Evolutionary conservation across 2,888 invertebrate species (phyloP).

Genomic region (Ashinkailepas kermadecensis): DNA sequence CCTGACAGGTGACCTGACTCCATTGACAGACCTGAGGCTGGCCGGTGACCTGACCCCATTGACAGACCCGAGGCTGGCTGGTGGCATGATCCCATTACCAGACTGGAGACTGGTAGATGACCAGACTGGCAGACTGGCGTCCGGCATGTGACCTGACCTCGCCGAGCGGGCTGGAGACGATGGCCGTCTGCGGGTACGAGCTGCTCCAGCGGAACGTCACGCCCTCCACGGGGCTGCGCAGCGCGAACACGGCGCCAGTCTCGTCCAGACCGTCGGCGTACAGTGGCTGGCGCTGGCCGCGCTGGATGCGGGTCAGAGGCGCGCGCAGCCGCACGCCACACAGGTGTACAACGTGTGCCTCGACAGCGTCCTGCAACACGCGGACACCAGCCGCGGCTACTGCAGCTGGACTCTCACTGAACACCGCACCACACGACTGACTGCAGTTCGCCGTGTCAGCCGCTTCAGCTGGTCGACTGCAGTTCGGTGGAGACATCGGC

Average conservation of each 20-base stretch:
- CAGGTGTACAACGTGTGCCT: neutral
- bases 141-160: neutral
- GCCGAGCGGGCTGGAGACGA: neutral
- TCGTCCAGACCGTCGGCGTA: constrained; percentile 13
- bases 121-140: too few species aligned
- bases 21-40: too few species aligned
- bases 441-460: too few species aligned
- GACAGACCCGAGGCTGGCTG: too few species aligned
- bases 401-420: too few species aligned
- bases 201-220: neutral
- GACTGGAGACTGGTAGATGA: too few species aligned
- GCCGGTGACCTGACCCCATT: too few species aligned
- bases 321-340: constrained; percentile 13
- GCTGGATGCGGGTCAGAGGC: constrained; percentile 12
- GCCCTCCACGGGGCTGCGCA: neutral
- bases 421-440: too few species aligned
- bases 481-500: too few species aligned
- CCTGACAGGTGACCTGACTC: too few species aligned
- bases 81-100: too few species aligned
- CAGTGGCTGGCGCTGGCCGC: constrained; percentile 10
- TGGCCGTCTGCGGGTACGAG: constrained; percentile 10
- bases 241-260: neutral
- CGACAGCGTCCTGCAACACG: neutral
- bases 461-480: too few species aligned
- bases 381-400: neutral